Evolutionary conservation across 1,140 invertebrate genomes (phyloP), one percentile per base, ranked within the genome.

Genomic region (Choristoneura fumiferana): DNA sequence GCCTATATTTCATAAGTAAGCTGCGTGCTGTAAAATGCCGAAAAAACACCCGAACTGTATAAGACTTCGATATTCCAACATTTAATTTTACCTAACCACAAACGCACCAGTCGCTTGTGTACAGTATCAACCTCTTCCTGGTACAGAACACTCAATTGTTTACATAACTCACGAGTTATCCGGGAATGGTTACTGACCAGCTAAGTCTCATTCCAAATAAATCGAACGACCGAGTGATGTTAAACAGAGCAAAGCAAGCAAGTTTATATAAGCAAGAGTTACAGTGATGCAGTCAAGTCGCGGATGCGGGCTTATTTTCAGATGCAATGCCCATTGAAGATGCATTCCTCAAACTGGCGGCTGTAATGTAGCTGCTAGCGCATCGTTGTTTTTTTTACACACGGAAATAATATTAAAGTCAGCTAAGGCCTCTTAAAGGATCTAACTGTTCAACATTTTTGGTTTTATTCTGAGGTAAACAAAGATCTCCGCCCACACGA

Each of bases 211-310:
- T 49, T 13, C 43, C 43, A 49, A 49, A 49, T 49, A 49, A 49
- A 49, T 54, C 29, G 56, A 15, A 45, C 22, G 22, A 6, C 43
- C 45, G 55, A 60, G 22, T 60, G 59, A 65, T 33, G 52, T 65
- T 60, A 15, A 65, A 58, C 63, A 65, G 55, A 57, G 37, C 17
- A 53, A 29, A 29, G 22, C 29, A 22, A 35, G 10, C 18, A 17
- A 33, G 22, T 59, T 39, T 39, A 60, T 57, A 57, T 36, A 60
- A 56, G 18, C 29, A 15, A 49, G 12, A 33, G 18, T 29, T 49
- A 18, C 43, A 33, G 10, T 49, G 17, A 18, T 22, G 43, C 22
- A 29, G 14, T 49, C 43, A 13, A 49, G n/a, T 29, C 43, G 8
- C 18, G 43, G 17, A 49, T 49, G 40, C 40, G 22, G 43, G n/a